These are phyloP conservation scores for Lepus timidus DNA, from an alignment of 2,113 vertebrate species.

Conservation along the genomic window DNA sequence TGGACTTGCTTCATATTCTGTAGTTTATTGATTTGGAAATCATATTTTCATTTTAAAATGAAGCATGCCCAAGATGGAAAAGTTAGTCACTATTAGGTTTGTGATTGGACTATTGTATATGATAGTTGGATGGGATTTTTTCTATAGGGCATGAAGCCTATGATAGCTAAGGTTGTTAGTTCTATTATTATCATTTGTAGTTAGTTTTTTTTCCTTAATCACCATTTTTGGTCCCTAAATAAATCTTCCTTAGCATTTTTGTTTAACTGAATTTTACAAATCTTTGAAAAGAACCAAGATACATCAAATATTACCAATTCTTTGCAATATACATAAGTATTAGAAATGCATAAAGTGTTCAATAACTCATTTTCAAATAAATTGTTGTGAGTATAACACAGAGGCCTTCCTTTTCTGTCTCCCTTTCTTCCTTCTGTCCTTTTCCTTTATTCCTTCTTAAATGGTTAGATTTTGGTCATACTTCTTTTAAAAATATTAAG, in stretches of 20 bases:
- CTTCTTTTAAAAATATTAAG: neutral
- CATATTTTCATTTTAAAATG: constrained; percentile 10
- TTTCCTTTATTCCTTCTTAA: constrained; percentile 26
- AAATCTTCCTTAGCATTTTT: neutral
- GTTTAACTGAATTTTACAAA: neutral
- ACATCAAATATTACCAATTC: neutral
- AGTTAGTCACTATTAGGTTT: neutral
- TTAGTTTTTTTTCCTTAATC: neutral
- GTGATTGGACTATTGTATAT: neutral
- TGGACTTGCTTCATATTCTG: neutral
- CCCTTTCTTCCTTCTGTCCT: neutral
- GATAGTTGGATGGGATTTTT: neutral
- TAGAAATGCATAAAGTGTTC: neutral
- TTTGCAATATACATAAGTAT: neutral
- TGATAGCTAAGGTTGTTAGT: neutral
- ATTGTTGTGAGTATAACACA: neutral
- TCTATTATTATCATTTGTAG: neutral
- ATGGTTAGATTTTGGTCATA: constrained; percentile 26
- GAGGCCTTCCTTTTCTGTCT: neutral
- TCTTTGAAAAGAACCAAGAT: neutral
- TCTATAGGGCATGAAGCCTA: neutral
- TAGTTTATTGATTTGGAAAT: neutral
- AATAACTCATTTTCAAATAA: constrained; percentile 39
- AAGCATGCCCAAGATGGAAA: neutral
- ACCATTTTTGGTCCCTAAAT: neutral